Conservation (phyloP, 2,888 invertebrate species). For the Leptopilina syphax region DNA sequence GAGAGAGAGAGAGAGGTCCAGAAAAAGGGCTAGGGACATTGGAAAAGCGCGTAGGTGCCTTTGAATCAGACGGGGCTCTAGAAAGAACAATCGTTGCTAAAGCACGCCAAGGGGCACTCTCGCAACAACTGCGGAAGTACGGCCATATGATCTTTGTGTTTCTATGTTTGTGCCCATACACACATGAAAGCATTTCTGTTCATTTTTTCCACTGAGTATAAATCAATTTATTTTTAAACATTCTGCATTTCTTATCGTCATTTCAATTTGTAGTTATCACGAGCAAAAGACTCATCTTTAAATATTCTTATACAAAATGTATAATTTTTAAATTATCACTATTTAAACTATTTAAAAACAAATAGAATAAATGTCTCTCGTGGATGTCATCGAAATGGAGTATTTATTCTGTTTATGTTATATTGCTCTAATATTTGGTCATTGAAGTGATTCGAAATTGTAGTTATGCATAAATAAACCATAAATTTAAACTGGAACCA, state of each 20-base stretch:
- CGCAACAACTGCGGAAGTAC: neutral
- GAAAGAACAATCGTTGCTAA: constrained; percentile 38
- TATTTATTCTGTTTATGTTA: constrained; percentile 2
- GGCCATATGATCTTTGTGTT: neutral
- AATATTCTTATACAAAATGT: no score
- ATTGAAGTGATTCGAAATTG: constrained; percentile 7
- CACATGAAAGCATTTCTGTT: neutral
- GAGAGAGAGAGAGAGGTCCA: no score
- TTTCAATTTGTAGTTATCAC: no score
- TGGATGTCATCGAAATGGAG: neutral
- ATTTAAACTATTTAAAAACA: no score
- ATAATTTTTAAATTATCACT: no score
- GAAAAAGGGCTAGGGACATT: constrained; percentile 18
- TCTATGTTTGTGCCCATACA: neutral
- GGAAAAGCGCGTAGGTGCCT: constrained; percentile 35
- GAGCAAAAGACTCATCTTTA: no score
- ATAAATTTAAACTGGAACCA: constrained; percentile 14
- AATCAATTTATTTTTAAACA: neutral
- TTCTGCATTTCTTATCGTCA: neutral
- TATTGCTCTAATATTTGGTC: neutral
- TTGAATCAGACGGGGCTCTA: constrained; percentile 25
- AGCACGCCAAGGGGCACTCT: constrained; percentile 38
- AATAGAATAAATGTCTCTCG: no score
- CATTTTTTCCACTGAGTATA: neutral
- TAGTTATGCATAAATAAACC: neutral